Conservation (phyloP, 2,888 invertebrate genomes). For the Pollenia amentaria region DNA sequence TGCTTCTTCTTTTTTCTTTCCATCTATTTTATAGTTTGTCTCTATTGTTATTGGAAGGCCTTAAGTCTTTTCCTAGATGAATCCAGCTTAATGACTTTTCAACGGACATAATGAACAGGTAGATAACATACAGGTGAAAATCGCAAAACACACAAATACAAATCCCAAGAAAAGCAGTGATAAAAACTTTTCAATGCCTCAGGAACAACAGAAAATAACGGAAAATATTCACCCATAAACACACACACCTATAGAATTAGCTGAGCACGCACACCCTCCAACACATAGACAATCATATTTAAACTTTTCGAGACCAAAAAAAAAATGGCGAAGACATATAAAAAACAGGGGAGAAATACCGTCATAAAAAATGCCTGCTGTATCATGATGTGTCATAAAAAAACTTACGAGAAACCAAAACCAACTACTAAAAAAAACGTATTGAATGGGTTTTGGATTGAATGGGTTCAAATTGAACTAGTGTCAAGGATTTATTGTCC, state of each 20-base stretch:
- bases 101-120: constrained; percentile 42
- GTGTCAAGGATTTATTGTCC: constrained; percentile 6
- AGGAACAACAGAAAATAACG: background rate
- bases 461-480: background rate
- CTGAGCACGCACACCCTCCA: background rate
- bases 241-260: background rate
- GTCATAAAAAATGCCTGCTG: constrained; percentile 5
- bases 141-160: constrained; percentile 13
- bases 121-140: background rate
- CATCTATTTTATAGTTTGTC: background rate
- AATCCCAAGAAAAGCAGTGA: background rate
- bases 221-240: background rate
- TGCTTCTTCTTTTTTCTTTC: background rate
- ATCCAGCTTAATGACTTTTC: constrained; percentile 52
- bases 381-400: constrained; percentile 19
- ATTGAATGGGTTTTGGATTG: constrained; percentile 6
- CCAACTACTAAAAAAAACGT: background rate
- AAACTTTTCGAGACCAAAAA: constrained; percentile 2
- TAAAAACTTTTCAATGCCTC: constrained; percentile 21
- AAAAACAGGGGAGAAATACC: background rate
- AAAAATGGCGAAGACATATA: background rate
- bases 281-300: background rate
- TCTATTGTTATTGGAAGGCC: constrained; percentile 27
- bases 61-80: constrained; percentile 41
- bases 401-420: background rate